Conservation (phyloP, 2,888 invertebrate genomes). For the Darwinula stevensoni region DNA sequence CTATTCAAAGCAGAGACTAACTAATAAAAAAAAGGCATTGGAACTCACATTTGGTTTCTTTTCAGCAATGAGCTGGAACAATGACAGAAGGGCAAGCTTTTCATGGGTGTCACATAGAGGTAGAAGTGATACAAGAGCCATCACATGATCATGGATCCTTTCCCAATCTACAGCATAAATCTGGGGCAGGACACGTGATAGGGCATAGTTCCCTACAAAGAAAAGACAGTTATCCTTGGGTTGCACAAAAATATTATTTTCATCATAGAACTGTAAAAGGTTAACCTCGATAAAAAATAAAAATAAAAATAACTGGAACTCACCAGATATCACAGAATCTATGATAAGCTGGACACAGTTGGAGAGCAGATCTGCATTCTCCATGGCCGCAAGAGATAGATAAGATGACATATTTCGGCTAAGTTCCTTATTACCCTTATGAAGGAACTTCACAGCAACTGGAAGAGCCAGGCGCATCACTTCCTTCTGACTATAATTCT, state of each 20-base stretch:
- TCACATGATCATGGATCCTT: conserved; percentile 52
- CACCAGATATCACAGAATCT: conserved; percentile 60
- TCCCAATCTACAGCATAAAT: conserved; percentile 64
- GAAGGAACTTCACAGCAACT: conserved; percentile 64
- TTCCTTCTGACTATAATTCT: conserved; percentile 35
- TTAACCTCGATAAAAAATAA: conserved; percentile 3
- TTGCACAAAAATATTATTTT: neutral
- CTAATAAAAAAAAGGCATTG: neutral
- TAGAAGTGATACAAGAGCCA: conserved; percentile 44
- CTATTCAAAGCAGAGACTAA: conserved; percentile 1
- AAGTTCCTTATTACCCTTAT: conserved; percentile 63
- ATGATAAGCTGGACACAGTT: conserved; percentile 56
- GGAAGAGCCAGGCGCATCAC: conserved; percentile 62
- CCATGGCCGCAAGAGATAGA: conserved; percentile 65
- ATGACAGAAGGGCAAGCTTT: conserved; percentile 46
- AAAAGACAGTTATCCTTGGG: conserved; percentile 7
- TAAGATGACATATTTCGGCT: conserved; percentile 71
- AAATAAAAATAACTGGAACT: too few species aligned
- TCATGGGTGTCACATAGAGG: conserved; percentile 60
- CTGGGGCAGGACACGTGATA: conserved; percentile 62
- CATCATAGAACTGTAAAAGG: conserved; percentile 1
- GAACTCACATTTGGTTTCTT: conserved; percentile 35
- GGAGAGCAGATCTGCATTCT: conserved; percentile 54
- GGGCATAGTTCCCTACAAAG: conserved; percentile 46
- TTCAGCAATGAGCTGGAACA: conserved; percentile 52